Conservation (phyloP, 2,888 invertebrate species). For the Plagodis dolabraria region DNA sequence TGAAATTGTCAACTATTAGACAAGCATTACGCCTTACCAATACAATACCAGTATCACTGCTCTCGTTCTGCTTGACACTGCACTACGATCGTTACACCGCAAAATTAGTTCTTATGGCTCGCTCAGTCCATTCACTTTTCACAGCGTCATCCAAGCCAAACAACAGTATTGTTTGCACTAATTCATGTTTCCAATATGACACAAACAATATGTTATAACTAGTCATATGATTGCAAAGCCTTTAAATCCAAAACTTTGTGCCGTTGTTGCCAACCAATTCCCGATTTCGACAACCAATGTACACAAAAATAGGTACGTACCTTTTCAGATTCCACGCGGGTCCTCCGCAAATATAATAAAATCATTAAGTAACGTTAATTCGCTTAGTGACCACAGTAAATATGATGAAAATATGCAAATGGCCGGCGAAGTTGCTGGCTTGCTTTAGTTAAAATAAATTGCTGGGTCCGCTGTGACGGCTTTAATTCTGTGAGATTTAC, state of each 20-base stretch:
- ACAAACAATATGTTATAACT: no score
- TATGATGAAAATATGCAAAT: conserved; percentile 78
- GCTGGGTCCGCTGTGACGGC: conserved; percentile 39
- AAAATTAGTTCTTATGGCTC: no score
- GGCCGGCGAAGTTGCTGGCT: conserved; percentile 53
- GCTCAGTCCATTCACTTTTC: no score
- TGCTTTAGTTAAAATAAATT: conserved; percentile 68
- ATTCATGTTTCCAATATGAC: no score
- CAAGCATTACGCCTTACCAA: no score
- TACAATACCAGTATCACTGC: no score
- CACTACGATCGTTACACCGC: no score
- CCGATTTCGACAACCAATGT: not conserved
- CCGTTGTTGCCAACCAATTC: conserved; percentile 1
- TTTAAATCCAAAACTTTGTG: not conserved
- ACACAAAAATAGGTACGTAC: no score
- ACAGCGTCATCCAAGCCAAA: no score
- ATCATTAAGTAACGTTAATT: conserved; percentile 73
- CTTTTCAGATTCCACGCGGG: conserved; percentile 22
- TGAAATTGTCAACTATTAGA: no score
- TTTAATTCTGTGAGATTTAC: conserved; percentile 29
- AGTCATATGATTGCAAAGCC: not conserved
- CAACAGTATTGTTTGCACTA: no score
- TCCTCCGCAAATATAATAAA: conserved; percentile 69
- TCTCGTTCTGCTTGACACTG: no score
- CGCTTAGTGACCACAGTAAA: conserved; percentile 66